Conservation (phyloP, 2,797 vertebrate genomes). For the Dermochelys coriacea region DNA sequence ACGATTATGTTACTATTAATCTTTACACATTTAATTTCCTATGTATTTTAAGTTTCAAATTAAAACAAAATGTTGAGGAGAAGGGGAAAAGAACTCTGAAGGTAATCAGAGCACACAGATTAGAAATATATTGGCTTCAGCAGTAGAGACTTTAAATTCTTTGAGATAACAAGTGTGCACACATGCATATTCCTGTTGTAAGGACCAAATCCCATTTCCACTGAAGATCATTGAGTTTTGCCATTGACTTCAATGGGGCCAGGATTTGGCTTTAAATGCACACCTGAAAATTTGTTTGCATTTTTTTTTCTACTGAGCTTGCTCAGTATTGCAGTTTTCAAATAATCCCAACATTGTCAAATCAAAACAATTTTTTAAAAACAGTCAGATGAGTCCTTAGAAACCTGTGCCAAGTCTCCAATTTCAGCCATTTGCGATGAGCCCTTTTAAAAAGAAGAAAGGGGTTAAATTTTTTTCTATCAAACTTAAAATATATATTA, state of each 20-base stretch:
- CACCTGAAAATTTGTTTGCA: conserved; percentile 2
- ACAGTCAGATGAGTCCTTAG: background rate
- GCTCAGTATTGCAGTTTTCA: background rate
- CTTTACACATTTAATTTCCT: conserved; percentile 26
- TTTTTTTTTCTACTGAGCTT: background rate
- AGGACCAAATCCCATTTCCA: conserved; percentile 7
- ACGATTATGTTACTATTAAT: conserved; percentile 69
- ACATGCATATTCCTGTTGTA: background rate
- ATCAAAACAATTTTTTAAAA: background rate
- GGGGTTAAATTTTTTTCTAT: background rate
- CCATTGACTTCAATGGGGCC: background rate
- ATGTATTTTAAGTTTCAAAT: background rate
- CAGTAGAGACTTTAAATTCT: conserved; percentile 17
- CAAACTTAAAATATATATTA: background rate
- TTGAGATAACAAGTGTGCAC: background rate
- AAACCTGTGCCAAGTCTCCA: background rate
- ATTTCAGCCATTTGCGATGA: background rate
- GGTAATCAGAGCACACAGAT: background rate
- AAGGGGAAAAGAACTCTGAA: conserved; percentile 20
- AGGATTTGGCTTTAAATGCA: conserved; percentile 16
- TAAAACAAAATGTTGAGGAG: background rate
- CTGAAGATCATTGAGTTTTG: background rate
- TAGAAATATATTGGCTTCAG: conserved; percentile 7
- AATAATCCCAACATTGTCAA: background rate
- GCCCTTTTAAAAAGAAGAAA: background rate